Evolutionary conservation across 2,888 invertebrate genomes (phyloP), one percentile per base, ranked within the genome.

Genomic region (Pollenia amentaria): DNA sequence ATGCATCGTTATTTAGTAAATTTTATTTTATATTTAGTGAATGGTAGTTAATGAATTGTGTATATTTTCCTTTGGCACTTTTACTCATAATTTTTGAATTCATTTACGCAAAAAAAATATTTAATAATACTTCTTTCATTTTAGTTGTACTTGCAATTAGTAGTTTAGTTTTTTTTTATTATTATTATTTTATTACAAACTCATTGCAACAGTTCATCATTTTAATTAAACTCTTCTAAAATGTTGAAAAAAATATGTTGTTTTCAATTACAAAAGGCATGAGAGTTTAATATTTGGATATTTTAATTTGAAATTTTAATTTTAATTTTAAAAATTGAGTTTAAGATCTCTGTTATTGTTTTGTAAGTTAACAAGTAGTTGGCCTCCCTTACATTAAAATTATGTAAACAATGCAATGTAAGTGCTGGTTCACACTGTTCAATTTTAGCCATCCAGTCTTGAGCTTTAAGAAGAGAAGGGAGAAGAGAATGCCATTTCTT

Each of bases 231-330:
- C 29, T 29, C 53, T 73, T 48, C 14, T 16, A 12, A 69, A 38
- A 18, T 4, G n/a, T 65, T 55, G 55, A 3, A 57, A 12, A 57
- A 57, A 4, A 21, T 57, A 11, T 48, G 62, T 48, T 72, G 7
- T 53, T 42, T 69, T 70, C n/a, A 53, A 11, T 48, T 70, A 75
- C 86, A 83, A 86, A 86, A 86, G 86, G 86, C 86, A 86, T 86
- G 86, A 86, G 86, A 83, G 70, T 70, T 70, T 57, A 48, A 12
- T 46, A 18, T 44, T 44, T 29, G 29, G 21, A 21, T 18, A 18
- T 2, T 42, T 48, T 29, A 62, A 38, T 42, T 29, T 29, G 29
- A 29, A 29, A 29, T 29, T 29, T 29, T 29, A 29, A 29, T 29
- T 29, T 29, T 29, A 29, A 29, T 29, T 29, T 29, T 29, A 29